Base-by-base conservation (phyloP, 2,888 invertebrate species). In the Allacma fusca region DNA sequence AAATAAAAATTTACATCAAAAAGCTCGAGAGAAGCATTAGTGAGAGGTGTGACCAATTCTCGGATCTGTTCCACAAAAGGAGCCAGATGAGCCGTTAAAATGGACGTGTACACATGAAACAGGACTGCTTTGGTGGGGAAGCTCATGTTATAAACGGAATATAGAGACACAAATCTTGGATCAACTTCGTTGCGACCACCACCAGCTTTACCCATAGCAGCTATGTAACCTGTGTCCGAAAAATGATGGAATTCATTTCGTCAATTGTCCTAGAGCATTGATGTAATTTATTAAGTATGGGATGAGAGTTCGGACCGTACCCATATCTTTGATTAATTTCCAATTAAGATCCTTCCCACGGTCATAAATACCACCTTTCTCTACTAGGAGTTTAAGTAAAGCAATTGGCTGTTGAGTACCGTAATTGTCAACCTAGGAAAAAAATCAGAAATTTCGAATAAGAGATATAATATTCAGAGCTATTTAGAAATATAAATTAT, bases 391-490 rank as follows among this genome's bases (percentile, higher is more conserved):
- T 86, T 96, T 97, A n/a, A 97, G 87, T 50, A 97, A 87, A 0
- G 96, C 97, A 83, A 96, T 95, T 0, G 97, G 96, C 85, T 97
- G 97, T 85, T 97, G 97, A 0, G 96, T 96, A 0, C 96, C 96
- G 86, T 96, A 96, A 0, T 90, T 91, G 85, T 95, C 94, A 70
- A 88, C 88, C 87, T 88, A 34, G 79, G 5, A 81, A 81, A 57
- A 74, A 72, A 70, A 62, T 77, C 24, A n/a, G 23, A 21, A 43
- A 64, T 64, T 29, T 13, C 1, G 4, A 50, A 50, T 5, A 1
- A 12, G n/a, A 12, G 24, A 57, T 57, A 72, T 64, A 64, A 64
- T 4, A 26, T 13, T 26, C 2, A 26, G 4, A 21, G 21, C 16
- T n/a, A 24, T 50, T 19, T 4, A 50, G n/a, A 9, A 50, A 5